Percentiles rank a stretch among this genome's conserved stretches.
Conservation (phyloP, 2,113 vertebrate genomes). For the Chaenocephalus aceratus region DNA sequence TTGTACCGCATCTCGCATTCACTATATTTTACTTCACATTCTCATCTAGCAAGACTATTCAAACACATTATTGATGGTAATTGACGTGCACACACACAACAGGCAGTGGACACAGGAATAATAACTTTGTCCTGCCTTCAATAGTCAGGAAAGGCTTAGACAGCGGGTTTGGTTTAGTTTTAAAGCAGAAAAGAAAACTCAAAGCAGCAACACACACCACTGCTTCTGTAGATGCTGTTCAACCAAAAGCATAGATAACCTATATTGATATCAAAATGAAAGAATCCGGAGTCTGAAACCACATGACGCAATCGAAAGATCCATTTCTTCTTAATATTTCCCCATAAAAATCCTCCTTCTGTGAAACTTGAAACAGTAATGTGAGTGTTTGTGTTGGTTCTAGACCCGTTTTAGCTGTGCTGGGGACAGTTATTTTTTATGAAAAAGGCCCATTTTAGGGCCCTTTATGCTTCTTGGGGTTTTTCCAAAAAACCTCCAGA, state of each 20-base stretch:
- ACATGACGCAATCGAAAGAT: neutral
- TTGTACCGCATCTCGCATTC: no score
- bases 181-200: neutral
- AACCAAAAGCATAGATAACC: neutral
- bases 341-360: neutral
- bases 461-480: no score
- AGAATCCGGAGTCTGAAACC: slow-evolving; percentile 4
- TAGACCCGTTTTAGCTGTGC: no score
- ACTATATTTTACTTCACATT: neutral
- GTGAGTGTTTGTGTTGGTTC: no score
- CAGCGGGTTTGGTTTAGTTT: neutral
- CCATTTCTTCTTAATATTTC: neutral
- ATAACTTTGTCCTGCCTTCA: neutral
- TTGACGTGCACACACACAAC: neutral
- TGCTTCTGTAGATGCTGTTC: neutral
- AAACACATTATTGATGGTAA: neutral
- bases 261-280: neutral
- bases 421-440: no score
- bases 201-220: no score
- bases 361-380: neutral
- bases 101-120: neutral
- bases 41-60: neutral
- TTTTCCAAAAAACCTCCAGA: no score
- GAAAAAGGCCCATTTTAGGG: no score
- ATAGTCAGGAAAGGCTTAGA: neutral